These are phyloP conservation scores for Manis pentadactyla DNA, from an alignment of 2,797 vertebrate genomes.

Conservation along the genomic window DNA sequence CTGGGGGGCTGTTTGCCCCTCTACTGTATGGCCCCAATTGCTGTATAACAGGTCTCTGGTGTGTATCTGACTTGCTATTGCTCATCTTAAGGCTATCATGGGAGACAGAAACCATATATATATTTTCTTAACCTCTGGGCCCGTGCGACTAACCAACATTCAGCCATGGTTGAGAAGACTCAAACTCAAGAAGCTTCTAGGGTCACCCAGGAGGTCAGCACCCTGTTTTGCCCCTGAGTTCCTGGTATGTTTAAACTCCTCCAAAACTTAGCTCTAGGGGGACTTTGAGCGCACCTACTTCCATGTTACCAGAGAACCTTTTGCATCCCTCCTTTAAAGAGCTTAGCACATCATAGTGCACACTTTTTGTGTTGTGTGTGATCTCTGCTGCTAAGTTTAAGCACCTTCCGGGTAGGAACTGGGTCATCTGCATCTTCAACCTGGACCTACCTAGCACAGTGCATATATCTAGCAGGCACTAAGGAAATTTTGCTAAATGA, in stretches of 20 bases:
- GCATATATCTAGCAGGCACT: not conserved
- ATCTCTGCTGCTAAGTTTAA: too few relatives aligned
- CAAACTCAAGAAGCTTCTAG: not conserved
- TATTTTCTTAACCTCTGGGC: not conserved
- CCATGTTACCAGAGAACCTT: rapidly evolving
- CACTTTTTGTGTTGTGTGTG: not conserved
- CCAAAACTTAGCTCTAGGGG: not conserved
- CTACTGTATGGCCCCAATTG: not conserved
- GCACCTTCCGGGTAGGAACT: not conserved
- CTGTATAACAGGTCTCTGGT: not conserved
- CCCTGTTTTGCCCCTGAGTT: not conserved
- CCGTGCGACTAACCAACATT: not conserved
- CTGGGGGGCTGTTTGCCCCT: not conserved
- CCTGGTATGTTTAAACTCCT: not conserved
- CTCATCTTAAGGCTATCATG: not conserved
- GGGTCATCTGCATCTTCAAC: not conserved
- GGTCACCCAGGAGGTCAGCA: not conserved
- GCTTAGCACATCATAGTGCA: rapidly evolving
- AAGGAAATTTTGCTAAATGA: not conserved
- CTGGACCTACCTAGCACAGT: not conserved
- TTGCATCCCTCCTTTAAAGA: not conserved
- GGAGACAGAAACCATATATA: not conserved
- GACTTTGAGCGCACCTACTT: rapidly evolving
- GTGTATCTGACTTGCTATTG: not conserved
- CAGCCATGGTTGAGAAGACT: not conserved